Percentiles rank a stretch among this genome's conserved stretches.
Evolutionary conservation across 2,113 vertebrate species (phyloP).

Genomic region (Callionymus lyra): DNA sequence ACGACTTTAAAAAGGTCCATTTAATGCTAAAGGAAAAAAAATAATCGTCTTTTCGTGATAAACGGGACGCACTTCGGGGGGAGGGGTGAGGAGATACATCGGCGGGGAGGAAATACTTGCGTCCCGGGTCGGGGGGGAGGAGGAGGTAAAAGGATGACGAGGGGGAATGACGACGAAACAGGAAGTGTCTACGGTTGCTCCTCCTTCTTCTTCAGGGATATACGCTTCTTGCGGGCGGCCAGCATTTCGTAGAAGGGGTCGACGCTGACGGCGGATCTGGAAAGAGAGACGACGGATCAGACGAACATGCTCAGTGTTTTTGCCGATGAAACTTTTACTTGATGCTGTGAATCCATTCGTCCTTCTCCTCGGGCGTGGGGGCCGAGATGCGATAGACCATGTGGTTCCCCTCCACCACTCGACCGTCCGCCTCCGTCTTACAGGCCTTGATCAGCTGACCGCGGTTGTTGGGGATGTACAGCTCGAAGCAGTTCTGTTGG

Average conservation of each 20-base stretch:
- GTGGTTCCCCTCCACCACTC: slow-evolving; percentile 89
- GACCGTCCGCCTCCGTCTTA: slow-evolving; percentile 84
- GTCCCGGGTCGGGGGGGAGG: slow-evolving; percentile 1
- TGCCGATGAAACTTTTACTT: slow-evolving; percentile 59
- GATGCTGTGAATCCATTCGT: slow-evolving; percentile 92
- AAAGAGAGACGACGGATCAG: neutral
- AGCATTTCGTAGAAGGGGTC: slow-evolving; percentile 94
- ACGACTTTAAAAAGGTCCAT: too few relatives aligned
- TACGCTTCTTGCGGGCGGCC: slow-evolving; percentile 87
- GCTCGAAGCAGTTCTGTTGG: slow-evolving; percentile 83
- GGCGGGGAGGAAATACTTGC: too few relatives aligned
- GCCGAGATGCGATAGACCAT: slow-evolving; percentile 89
- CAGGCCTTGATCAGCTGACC: slow-evolving; percentile 90
- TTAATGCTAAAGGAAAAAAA: too few relatives aligned
- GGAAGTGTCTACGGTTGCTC: slow-evolving; percentile 64
- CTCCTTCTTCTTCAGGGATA: slow-evolving; percentile 89
- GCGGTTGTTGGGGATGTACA: slow-evolving; percentile 89
- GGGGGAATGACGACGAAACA: slow-evolving; percentile 3
- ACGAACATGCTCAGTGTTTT: neutral
- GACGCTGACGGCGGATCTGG: slow-evolving; percentile 84
- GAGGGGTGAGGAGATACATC: too few relatives aligned
- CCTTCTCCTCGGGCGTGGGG: slow-evolving; percentile 88
- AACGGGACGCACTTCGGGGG: too few relatives aligned
- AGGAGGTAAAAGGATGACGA: slow-evolving; percentile 14
- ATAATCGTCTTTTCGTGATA: too few relatives aligned